phyloP scores from a whole-genome alignment of 2,797 vertebrate genomes.

The Prionace glauca region DNA sequence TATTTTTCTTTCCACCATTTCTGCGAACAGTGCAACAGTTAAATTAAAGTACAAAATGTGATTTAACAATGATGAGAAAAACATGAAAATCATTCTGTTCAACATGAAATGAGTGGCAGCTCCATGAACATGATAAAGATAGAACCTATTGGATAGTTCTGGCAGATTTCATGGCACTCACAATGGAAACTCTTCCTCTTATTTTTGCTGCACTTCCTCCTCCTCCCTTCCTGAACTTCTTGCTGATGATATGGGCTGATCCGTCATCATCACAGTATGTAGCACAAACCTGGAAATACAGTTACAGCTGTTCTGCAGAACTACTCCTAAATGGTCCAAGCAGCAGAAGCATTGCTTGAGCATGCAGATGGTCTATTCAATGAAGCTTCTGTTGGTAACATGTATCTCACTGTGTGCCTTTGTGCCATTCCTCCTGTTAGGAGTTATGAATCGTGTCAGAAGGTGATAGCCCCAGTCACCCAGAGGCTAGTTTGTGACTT shows the following conservation, averaged over 20 bases:
- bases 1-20: neutral
- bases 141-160: neutral
- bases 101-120: neutral
- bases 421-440: neutral
- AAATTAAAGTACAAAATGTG: neutral
- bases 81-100: neutral
- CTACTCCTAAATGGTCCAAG: neutral
- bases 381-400: neutral
- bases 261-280: neutral
- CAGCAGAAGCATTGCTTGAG: too few species aligned
- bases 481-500: neutral
- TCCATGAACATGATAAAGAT: neutral
- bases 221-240: neutral
- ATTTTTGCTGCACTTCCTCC: neutral
- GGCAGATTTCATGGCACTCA: neutral
- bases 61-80: neutral
- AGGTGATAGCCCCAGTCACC: neutral
- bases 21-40: neutral
- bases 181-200: neutral
- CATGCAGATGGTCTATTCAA: neutral
- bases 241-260: neutral
- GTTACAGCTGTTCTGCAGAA: neutral
- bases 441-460: neutral
- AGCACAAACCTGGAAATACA: neutral
- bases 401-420: neutral